Base-by-base conservation (phyloP, 2,797 vertebrate species). In the Aulostomus chinensis region DNA sequence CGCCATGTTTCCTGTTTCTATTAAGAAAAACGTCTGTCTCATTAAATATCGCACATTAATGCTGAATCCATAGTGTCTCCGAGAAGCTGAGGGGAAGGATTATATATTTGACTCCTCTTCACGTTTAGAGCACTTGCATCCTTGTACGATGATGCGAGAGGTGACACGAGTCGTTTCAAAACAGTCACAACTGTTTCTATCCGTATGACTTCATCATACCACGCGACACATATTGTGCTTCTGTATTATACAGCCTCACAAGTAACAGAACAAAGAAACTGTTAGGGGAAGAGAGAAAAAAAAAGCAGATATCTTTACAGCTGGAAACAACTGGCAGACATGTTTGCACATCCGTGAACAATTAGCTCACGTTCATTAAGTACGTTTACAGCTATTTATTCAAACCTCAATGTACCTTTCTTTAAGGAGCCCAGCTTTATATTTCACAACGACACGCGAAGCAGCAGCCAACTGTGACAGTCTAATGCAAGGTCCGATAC, bases 41-140 rank as follows among this genome's bases (percentile, higher is more conserved):
- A 58, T 72, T 72, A 68, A 76, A 74, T 74, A 72, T 65, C 51
- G 45, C 55, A 30, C 30, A 48, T 70, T 58, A 69, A 79, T 28
- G 42, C 24, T 2, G 22, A 42, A 40, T 67, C 25, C 43, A 74
- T 74, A 69, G 71, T 78, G 69, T 82, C 38, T 46, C 37, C 26
- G 64, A 65, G 65, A 62, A 34, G 68, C 79, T 81, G 53, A 31
- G 56, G 77, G 79, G 65, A 47, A 67, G 63, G 79, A 84, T 80
- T 70, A 75, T 41, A 80, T 75, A 83, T 81, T 57, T 53, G 63
- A 69, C 53, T 74, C 58, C 66, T 71, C 58, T 73, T 67, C 73
- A 75, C 63, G 72, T 69, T 68, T 55, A 71, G 71, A 75, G 64
- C 65, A 52, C 67, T 64, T 67, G 25, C 52, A 68, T 75, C 34